These are phyloP conservation scores for Orchesella flavescens DNA, from an alignment of 2,888 invertebrate genomes.

Conservation along the genomic window DNA sequence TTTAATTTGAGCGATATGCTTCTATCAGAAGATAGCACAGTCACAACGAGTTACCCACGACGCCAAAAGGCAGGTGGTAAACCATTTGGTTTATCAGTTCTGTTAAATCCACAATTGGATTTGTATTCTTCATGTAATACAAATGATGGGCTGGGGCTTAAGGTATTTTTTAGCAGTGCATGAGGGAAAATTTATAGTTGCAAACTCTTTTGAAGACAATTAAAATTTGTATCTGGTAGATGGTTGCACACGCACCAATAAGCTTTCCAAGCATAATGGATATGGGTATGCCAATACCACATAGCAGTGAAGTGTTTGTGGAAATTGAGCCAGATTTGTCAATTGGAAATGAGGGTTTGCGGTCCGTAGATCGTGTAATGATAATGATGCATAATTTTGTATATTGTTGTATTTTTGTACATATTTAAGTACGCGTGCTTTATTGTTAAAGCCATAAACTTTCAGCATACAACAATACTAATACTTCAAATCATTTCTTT, in stretches of 20 bases:
- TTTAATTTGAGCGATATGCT: conserved; percentile 15
- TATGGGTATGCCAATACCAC: conserved; percentile 24
- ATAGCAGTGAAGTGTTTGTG: conserved; percentile 40
- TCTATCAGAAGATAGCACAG: not conserved
- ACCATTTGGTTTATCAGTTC: conserved; percentile 29
- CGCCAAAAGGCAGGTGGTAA: conserved; percentile 43
- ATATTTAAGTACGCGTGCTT: too few relatives aligned
- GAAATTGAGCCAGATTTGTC: conserved; percentile 29
- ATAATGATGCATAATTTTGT: not conserved
- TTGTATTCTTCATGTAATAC: conserved; percentile 43
- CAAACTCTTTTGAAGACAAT: too few relatives aligned
- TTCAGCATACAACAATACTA: too few relatives aligned
- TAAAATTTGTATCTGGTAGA: conserved; percentile 14
- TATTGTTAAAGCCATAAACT: too few relatives aligned
- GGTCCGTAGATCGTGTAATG: not conserved
- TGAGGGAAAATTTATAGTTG: too few relatives aligned
- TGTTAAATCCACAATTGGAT: conserved; percentile 29
- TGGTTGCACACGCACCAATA: conserved; percentile 40
- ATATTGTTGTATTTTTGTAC: not conserved
- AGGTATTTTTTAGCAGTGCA: not conserved
- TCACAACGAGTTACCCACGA: not conserved
- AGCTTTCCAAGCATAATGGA: conserved; percentile 39
- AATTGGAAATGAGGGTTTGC: not conserved
- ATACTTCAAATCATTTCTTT: not conserved
- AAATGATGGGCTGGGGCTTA: conserved; percentile 39